Conservation (phyloP, 2,113 vertebrate genomes). For the Nymphicus hollandicus region DNA sequence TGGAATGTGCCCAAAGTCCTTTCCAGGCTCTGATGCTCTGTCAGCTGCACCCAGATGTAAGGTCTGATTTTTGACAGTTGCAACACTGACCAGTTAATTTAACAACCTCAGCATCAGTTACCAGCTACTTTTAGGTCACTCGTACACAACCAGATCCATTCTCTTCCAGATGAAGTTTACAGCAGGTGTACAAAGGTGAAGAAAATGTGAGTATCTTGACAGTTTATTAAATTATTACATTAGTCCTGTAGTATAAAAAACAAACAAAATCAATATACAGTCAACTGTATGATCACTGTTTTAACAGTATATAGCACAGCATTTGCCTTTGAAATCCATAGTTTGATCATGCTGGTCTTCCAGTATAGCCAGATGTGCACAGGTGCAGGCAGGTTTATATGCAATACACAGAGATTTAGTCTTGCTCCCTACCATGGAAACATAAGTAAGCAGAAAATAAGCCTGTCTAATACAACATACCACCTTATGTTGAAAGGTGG, state of each 20-base stretch:
- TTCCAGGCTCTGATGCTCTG: background rate
- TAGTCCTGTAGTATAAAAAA: background rate
- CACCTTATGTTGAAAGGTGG: background rate
- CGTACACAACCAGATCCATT: constrained; percentile 71
- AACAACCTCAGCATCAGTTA: background rate
- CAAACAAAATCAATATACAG: background rate
- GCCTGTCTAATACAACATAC: background rate
- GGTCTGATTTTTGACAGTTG: background rate
- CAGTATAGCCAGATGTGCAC: background rate
- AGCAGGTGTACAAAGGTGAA: constrained; percentile 69
- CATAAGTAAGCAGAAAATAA: background rate
- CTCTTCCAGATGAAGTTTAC: constrained; percentile 75
- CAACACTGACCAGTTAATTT: background rate
- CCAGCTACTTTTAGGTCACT: constrained; percentile 70
- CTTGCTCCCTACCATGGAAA: background rate
- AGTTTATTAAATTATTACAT: background rate
- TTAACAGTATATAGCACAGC: background rate
- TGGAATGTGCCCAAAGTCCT: background rate
- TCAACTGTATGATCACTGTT: background rate
- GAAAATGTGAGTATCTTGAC: constrained; percentile 73
- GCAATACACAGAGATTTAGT: background rate
- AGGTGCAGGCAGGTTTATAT: background rate
- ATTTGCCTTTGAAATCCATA: background rate
- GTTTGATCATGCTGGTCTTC: background rate
- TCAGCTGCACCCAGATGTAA: background rate